A percentile compares a stretch with the other conserved stretches of the same genome.
Evolutionary conservation across 64 coral and sea anemone species (phyloP).

Genomic region (Hydrozoanthus tunicans): DNA sequence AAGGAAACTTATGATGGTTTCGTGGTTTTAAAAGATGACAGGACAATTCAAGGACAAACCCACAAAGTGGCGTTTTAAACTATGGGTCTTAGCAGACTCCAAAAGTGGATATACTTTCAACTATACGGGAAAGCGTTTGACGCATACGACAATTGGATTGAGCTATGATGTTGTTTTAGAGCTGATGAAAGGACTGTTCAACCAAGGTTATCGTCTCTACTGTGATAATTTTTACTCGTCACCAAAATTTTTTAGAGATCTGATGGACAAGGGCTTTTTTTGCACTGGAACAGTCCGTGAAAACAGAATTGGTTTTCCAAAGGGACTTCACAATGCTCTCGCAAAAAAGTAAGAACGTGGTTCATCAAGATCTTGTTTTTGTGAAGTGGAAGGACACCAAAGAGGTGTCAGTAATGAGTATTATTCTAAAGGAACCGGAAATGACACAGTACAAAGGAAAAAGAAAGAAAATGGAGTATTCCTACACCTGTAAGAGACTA

Average conservation of each 20-base stretch:
- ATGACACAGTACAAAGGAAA: background rate
- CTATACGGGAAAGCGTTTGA: slow-evolving; percentile 9
- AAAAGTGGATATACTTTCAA: background rate
- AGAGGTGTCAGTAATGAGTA: background rate
- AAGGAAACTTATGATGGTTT: slow-evolving; percentile 56
- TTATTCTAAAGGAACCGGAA: background rate
- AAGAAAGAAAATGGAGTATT: slow-evolving; percentile 19
- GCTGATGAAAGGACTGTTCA: background rate
- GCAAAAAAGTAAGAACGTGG: background rate
- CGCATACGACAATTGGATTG: background rate
- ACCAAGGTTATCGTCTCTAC: background rate
- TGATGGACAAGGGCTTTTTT: background rate
- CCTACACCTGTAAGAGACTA: background rate
- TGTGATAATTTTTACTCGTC: background rate
- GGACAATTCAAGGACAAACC: slow-evolving; percentile 9
- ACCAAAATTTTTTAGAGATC: background rate
- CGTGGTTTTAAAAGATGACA: slow-evolving; percentile 28
- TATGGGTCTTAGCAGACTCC: background rate
- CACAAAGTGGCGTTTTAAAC: slow-evolving; percentile 14
- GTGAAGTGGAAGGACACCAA: background rate
- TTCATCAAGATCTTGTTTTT: background rate
- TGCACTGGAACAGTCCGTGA: background rate
- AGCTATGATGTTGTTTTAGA: background rate
- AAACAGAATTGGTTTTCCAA: background rate
- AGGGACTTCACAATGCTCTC: background rate